A percentile compares a stretch with the other conserved stretches of the same genome.
phyloP scores from a whole-genome alignment of 1,140 invertebrate species.

The Zaprionus camerounensis region DNA sequence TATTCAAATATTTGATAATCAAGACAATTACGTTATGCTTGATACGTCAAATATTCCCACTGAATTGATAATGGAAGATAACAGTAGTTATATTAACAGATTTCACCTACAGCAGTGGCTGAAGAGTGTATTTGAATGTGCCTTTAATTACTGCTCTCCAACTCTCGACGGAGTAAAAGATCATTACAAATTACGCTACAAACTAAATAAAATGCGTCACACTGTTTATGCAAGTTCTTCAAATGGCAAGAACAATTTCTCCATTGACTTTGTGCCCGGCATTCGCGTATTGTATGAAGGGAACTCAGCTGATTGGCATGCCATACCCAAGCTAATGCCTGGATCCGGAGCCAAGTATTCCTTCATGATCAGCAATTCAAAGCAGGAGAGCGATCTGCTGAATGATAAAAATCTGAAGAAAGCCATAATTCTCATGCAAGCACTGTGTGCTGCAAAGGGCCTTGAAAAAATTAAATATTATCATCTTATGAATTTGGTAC shows the following conservation, averaged over 20 bases:
- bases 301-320: neutral
- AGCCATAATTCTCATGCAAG: neutral
- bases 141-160: neutral
- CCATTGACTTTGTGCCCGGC: conserved; percentile 9
- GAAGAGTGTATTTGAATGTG: neutral
- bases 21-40: neutral
- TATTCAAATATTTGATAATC: neutral
- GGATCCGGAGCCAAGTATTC: neutral
- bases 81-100: neutral
- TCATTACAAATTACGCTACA: neutral
- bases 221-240: neutral
- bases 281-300: neutral
- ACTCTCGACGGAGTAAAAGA: no score
- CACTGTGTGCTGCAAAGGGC: neutral
- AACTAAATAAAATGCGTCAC: neutral
- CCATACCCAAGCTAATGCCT: conserved; percentile 4
- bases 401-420: neutral
- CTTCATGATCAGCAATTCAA: neutral
- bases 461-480: neutral
- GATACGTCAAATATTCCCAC: neutral
- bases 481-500: conserved; percentile 3
- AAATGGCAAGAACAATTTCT: neutral
- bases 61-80: neutral
- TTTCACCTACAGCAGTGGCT: neutral
- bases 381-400: neutral